phyloP scores from a whole-genome alignment of 2,888 invertebrate species.

The Mellilla xanthometata region DNA sequence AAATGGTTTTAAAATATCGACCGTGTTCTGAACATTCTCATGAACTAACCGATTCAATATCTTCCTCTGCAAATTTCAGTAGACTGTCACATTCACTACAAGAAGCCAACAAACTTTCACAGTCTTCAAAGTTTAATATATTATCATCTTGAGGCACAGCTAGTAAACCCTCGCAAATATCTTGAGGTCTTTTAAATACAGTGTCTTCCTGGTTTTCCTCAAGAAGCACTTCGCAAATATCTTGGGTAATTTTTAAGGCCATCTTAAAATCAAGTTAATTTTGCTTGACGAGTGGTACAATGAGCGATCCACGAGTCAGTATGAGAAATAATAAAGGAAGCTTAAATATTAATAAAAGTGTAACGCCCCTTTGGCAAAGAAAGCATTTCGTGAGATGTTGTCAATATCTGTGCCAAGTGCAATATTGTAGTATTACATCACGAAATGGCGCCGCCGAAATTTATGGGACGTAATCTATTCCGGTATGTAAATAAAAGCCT shows the following conservation, averaged over 20 bases:
- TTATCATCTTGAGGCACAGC: slow-evolving; percentile 25
- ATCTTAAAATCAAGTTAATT: slow-evolving; percentile 26
- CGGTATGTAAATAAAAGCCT: slow-evolving; percentile 9
- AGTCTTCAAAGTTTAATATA: slow-evolving; percentile 13
- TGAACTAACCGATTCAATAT: slow-evolving; percentile 26
- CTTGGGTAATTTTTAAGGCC: slow-evolving; percentile 33
- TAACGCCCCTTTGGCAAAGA: slow-evolving; percentile 48
- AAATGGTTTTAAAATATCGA: not conserved
- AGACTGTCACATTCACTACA: slow-evolving; percentile 21
- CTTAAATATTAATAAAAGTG: slow-evolving; percentile 25
- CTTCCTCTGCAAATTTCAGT: slow-evolving; percentile 24
- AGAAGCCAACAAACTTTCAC: slow-evolving; percentile 11
- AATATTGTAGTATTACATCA: slow-evolving; percentile 36
- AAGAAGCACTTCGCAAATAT: slow-evolving; percentile 23
- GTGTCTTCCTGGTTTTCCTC: slow-evolving; percentile 14
- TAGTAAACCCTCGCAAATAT: slow-evolving; percentile 21
- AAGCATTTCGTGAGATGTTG: slow-evolving; percentile 41
- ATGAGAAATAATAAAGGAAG: slow-evolving; percentile 48
- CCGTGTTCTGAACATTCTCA: not conserved
- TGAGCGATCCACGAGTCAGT: slow-evolving; percentile 40
- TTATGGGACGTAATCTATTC: slow-evolving; percentile 11
- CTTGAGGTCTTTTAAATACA: slow-evolving; percentile 24
- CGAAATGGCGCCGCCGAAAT: slow-evolving; percentile 18
- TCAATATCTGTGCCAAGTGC: slow-evolving; percentile 43
- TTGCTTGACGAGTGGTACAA: slow-evolving; percentile 30